Evolutionary conservation across 2,797 vertebrate genomes (phyloP), one percentile per base, ranked within the genome.

Genomic region (Chaenodraco wilsoni): DNA sequence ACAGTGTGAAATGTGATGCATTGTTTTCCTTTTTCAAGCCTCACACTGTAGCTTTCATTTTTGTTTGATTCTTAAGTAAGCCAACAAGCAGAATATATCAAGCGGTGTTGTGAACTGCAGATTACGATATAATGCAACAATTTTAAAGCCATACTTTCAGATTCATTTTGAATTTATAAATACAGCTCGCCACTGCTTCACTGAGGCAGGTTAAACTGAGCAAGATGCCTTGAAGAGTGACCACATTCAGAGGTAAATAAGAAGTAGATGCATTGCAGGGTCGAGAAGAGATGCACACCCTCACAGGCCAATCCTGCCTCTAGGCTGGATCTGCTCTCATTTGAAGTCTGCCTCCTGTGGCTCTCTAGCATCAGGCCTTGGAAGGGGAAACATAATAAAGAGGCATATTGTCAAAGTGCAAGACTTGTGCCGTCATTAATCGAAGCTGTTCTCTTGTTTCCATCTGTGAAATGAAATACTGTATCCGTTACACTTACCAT

Each of bases 341-440:
- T 79, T 91, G 78, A 89, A 87, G 79, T 88, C 81, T 80, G 71
- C 74, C 67, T 81, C 80, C 56, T 65, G 56, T 50, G 45, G 74
- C 60, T 87, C 76, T 56, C 41, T 14, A 86, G 82, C 85, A 82
- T 68, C 72, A 67, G 79, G 76, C 66, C 79, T 80, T 73, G 61
- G 75, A 78, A 82, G 66, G 60, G 56, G 85, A 91, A 84, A 87
- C 83, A 83, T 57, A 82, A 87, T 88, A 81, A 81, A 78, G 74
- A 83, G 76, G 45, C 50, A 75, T 68, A 69, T 72, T 84, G 86
- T 88, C 80, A 88, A 86, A 90, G 78, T 87, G 84, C 82, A 84
- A 80, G 77, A 84, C 82, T 74, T 72, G 62, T 61, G 49, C 69
- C 65, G 37, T 76, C 72, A 77, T 83, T 76, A 76, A 84, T 86